Conservation (phyloP, 2,888 invertebrate species). For the Bellardia pandia region DNA sequence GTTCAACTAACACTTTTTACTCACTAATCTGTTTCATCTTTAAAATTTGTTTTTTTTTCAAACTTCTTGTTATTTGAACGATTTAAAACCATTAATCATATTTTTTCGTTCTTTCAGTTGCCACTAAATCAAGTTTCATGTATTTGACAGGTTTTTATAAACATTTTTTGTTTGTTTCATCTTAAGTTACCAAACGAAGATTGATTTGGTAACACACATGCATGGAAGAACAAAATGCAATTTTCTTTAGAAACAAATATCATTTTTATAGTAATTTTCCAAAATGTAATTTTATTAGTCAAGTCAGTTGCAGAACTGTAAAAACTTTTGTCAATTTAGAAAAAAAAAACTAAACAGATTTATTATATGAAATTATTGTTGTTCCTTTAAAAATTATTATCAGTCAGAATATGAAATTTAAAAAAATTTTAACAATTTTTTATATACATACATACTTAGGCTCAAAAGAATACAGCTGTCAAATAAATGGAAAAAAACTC, state of each 20-base stretch:
- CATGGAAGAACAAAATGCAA: not conserved
- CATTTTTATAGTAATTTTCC: slow-evolving; percentile 10
- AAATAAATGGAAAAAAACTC: too few species aligned
- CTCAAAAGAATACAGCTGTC: too few species aligned
- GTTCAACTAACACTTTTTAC: slow-evolving; percentile 20
- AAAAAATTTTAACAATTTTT: too few species aligned
- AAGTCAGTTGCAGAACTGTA: slow-evolving; percentile 25
- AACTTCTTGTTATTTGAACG: slow-evolving; percentile 8
- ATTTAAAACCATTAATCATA: slow-evolving; percentile 66
- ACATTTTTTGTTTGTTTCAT: not conserved
- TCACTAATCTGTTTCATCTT: slow-evolving; percentile 12
- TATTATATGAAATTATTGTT: not conserved
- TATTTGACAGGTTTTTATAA: slow-evolving; percentile 65
- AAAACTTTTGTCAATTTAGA: not conserved
- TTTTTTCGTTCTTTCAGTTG: slow-evolving; percentile 33
- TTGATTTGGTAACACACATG: slow-evolving; percentile 49
- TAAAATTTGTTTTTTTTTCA: slow-evolving; percentile 10
- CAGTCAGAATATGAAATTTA: too few species aligned
- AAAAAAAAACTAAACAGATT: not conserved
- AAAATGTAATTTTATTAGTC: slow-evolving; percentile 14
- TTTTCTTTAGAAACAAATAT: slow-evolving; percentile 26
- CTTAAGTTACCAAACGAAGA: slow-evolving; percentile 38
- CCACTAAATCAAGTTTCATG: slow-evolving; percentile 66
- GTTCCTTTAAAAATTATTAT: too few species aligned
- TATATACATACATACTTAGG: too few species aligned